Percentiles rank a stretch among this genome's conserved stretches.
These are phyloP conservation scores for Oceanites oceanicus DNA, from an alignment of 2,113 vertebrate genomes.

Conservation along the genomic window DNA sequence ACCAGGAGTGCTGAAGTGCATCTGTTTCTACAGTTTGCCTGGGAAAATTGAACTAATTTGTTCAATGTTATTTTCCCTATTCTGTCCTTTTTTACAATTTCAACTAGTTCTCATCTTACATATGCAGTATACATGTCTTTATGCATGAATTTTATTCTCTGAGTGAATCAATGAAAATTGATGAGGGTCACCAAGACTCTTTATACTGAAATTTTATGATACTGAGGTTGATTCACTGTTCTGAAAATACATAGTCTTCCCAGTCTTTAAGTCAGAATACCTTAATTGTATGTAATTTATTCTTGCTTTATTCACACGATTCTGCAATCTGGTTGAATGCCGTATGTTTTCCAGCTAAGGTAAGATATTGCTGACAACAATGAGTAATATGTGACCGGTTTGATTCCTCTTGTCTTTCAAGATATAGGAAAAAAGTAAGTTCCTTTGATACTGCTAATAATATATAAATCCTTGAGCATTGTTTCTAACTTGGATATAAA, in stretches of 20 bases:
- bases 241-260: neutral
- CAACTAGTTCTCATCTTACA: neutral
- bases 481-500: neutral
- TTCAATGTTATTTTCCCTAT: neutral
- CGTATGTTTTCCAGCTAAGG: neutral
- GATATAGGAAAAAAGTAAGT: neutral
- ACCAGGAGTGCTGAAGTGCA: neutral
- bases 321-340: neutral
- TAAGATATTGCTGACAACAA: neutral
- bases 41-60: neutral
- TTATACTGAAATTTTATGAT: neutral
- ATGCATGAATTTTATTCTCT: neutral
- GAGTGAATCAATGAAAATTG: neutral
- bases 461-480: neutral
- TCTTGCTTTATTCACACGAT: neutral
- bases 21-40: neutral
- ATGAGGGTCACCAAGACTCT: neutral
- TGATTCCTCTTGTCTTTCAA: neutral
- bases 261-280: neutral
- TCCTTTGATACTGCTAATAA: neutral
- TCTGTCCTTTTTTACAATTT: neutral
- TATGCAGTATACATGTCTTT: neutral
- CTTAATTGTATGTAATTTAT: neutral
- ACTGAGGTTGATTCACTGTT: neutral
- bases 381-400: neutral